These are phyloP conservation scores for Pterois miles DNA, from an alignment of 2,797 vertebrate species.

Conservation along the genomic window DNA sequence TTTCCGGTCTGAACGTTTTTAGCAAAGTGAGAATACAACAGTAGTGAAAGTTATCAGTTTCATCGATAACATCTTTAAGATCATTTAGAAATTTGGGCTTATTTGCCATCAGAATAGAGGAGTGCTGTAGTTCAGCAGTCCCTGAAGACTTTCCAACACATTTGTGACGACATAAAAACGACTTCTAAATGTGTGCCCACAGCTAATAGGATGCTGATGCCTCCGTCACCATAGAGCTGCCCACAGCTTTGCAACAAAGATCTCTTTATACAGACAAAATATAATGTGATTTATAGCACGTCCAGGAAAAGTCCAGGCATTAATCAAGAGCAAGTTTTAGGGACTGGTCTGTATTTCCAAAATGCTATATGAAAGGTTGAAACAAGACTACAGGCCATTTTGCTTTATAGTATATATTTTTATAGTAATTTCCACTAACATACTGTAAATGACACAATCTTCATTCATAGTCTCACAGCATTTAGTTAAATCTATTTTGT, in stretches of 20 bases:
- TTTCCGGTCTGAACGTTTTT: neutral
- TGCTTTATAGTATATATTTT: neutral
- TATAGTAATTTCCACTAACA: neutral
- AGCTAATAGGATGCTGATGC: conserved; percentile 50
- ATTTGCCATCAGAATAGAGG: neutral
- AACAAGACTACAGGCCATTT: neutral
- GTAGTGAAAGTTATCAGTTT: no score
- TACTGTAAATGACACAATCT: neutral
- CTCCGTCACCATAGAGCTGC: conserved; percentile 6
- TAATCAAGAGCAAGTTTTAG: conserved; percentile 8
- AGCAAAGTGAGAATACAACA: no score
- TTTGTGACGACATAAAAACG: conserved; percentile 19
- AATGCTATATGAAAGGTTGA: conserved; percentile 22
- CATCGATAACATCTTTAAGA: no score
- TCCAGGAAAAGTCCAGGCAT: conserved; percentile 16
- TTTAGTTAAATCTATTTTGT: neutral
- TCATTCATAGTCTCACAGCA: neutral
- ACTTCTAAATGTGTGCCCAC: conserved; percentile 44
- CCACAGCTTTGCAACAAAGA: conserved; percentile 54
- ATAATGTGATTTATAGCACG: conserved; percentile 26
- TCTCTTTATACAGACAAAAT: conserved; percentile 52
- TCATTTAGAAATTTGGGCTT: neutral
- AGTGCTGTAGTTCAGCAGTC: neutral
- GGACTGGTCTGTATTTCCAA: conserved; percentile 25
- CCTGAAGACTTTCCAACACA: neutral